Conservation (phyloP, 2,113 vertebrate species). For the Macheiramphus alcinus region DNA sequence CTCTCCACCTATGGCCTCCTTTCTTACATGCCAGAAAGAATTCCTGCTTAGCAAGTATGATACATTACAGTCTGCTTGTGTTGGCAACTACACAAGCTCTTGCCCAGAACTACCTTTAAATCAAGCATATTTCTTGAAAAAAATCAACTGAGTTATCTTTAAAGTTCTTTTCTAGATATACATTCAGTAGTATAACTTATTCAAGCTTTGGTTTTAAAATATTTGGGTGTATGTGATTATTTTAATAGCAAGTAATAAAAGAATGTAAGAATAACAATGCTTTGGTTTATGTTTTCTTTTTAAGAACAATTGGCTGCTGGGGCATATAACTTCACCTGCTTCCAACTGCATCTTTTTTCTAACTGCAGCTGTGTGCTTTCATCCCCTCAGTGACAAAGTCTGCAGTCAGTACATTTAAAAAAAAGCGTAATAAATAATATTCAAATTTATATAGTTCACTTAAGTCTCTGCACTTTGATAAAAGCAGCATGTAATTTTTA, state of each 20-base stretch:
- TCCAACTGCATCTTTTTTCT: background rate
- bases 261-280: background rate
- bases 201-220: background rate
- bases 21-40: background rate
- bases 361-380: background rate
- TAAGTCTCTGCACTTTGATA: background rate
- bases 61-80: background rate
- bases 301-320: background rate
- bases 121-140: background rate
- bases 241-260: background rate
- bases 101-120: background rate
- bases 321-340: background rate
- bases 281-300: background rate
- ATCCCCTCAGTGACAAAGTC: background rate
- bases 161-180: background rate
- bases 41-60: background rate
- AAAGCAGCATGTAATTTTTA: background rate
- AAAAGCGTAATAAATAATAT: background rate
- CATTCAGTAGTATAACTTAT: background rate
- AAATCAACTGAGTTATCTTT: background rate
- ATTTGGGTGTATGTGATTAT: background rate
- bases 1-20: background rate
- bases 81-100: background rate
- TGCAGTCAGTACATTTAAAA: background rate
- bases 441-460: background rate